Base-by-base conservation (phyloP, 2,797 vertebrate species). In the Psittacula derbiana region DNA sequence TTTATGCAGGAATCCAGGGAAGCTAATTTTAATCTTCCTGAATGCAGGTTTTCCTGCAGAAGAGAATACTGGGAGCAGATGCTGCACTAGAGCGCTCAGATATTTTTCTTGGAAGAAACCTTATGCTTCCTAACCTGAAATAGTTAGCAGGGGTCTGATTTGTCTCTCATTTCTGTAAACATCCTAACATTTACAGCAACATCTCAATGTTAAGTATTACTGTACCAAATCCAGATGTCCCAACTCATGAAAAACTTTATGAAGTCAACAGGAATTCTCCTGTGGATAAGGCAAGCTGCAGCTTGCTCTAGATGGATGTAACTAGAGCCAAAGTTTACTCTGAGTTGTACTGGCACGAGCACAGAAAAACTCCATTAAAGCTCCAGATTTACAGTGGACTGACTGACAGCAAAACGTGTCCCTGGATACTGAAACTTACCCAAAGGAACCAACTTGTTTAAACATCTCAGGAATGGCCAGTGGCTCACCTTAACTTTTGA, bases 51-150 rank as follows among this genome's bases (percentile, higher is more conserved):
- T 94, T 92, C 36, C 44, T 70, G 52, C 70, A 90, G 60, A 94
- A 81, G n/a, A 86, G 70, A 92, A 86, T 31, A 72, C 65, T 43
- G 70, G 41, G 66, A 92, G 83, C 90, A 93, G 85, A 92, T 85
- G 76, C 90, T 75, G 47, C 41, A 88, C 73, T 70, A 53, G 23
- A 86, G 58, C 23, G 49, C 55, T 62, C 66, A 80, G 55, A 57
- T 94, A 91, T 90, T 95, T 91, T 97, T 95, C 94, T 80, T 85
- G 81, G 93, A 94, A 95, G 93, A 95, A 97, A 95, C 80, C 24
- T 57, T 92, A 94, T 30, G 52, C 94, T 93, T 72, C 81, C 5
- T 58, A 36, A 36, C 23, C 7, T 85, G 71, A 87, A 94, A 91
- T 62, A 80, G 38, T 87, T 67, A 82, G 61, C 60, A 82, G 84